Evolutionary conservation across 2,888 invertebrate genomes (phyloP).

Genomic region (Lepeophtheirus nordmannii): DNA sequence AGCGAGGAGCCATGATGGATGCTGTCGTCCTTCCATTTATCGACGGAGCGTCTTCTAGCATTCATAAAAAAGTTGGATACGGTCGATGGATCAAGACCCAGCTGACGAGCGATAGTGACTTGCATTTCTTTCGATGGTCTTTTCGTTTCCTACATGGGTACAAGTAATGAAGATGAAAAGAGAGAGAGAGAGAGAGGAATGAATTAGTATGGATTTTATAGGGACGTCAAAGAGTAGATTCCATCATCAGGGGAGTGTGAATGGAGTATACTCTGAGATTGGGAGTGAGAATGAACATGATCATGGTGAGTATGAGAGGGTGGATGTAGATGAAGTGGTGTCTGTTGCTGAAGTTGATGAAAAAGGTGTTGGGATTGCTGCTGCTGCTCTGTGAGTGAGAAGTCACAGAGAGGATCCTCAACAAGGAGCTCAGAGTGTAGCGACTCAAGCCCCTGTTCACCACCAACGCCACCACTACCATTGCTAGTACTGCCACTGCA

Average conservation of each 20-base stretch:
- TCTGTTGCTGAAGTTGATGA: conserved; percentile 21
- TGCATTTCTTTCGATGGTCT: conserved; percentile 99
- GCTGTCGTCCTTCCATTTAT: conserved; percentile 86
- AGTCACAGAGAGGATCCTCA: conserved; percentile 13
- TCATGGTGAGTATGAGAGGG: conserved; percentile 14
- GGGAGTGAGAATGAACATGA: not conserved
- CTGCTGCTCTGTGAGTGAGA: conserved; percentile 26
- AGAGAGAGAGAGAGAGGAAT: not conserved
- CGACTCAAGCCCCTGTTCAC: conserved; percentile 25
- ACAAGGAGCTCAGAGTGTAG: conserved; percentile 20
- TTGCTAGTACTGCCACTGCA: no score
- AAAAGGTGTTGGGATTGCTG: conserved; percentile 26
- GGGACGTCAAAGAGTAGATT: conserved; percentile 12
- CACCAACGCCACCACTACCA: no score
- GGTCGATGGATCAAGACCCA: conserved; percentile 89
- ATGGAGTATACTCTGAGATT: not conserved
- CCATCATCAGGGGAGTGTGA: not conserved
- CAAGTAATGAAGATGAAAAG: not conserved
- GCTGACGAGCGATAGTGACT: conserved; percentile 90
- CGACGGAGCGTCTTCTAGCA: conserved; percentile 68
- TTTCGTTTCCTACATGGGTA: conserved; percentile 67
- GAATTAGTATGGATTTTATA: not conserved
- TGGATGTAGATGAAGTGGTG: conserved; percentile 9
- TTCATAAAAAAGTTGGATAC: conserved; percentile 99
- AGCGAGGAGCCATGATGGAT: not conserved